Base-by-base conservation (phyloP, 2,888 invertebrate genomes). In the Noctua pronuba region DNA sequence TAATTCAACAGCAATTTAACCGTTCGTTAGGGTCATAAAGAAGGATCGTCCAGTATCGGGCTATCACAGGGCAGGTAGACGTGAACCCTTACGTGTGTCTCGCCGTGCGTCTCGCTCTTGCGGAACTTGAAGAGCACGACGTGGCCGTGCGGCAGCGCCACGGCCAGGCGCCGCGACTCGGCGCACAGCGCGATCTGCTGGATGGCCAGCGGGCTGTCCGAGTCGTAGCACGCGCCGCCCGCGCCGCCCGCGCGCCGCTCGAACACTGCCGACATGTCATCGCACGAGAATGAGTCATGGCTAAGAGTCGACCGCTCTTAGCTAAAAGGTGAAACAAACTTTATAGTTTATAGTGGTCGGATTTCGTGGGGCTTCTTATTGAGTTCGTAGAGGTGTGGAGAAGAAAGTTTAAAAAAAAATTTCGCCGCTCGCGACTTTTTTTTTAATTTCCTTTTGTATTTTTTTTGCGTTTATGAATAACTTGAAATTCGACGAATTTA, bases 61-160 rank as follows among this genome's bases (percentile, higher is more conserved):
- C 7, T 31, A 31, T 28, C 18, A 28, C 10, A 44, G 2, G 11
- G n/a, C 41, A 41, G 21, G 55, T n/a, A 24, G 24, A 3, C 1
- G 38, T 0, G 44, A 1, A 21, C 28, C 1, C 41, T 95, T 86
- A 98, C 98, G 92, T 98, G 97, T 75, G 98, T 98, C 95, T 99
- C 99, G 62, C 98, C 97, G 92, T 97, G 98, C 89, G 98, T 97
- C 95, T 99, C 99, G 84, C 98, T 97, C 96, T 99, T 99, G 92
- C 98, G 98, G 97, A 99, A 99, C 95, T 99, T 98, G 97, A 99
- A 99, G 80, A 99, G 97, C 92, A 99, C 98, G 89, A 99, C 99
- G 97, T 99, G 99, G 85, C 98, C 98, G 92, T 99, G 98, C 80
- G 99, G 98, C 74, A 99, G 99, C 81, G 99, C 99, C 75, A 99